Evolutionary conservation across 1,140 invertebrate genomes (phyloP).

Genomic region (Lepidurus couesii): DNA sequence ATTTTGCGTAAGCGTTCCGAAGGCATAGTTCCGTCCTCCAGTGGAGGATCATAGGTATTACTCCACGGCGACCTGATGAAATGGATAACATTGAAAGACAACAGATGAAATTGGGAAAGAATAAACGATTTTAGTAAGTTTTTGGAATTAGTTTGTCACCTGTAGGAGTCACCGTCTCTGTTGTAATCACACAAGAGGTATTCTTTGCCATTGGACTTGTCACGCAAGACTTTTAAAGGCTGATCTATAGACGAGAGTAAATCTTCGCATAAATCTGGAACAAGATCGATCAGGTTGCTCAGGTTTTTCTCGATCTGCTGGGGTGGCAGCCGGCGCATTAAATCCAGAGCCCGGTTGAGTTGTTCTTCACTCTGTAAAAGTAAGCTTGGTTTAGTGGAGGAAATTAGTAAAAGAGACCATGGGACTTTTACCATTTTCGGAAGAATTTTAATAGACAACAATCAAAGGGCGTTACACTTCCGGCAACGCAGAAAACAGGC

Average conservation of each 20-base stretch:
- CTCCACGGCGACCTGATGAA: conserved; percentile 91
- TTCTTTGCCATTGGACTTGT: conserved; percentile 90
- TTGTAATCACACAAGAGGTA: conserved; percentile 99
- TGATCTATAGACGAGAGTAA: conserved; percentile 96
- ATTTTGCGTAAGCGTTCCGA: conserved; percentile 90
- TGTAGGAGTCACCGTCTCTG: conserved; percentile 97
- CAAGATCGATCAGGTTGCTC: conserved; percentile 93
- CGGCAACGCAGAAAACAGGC: conserved; percentile 12
- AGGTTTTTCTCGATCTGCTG: conserved; percentile 99
- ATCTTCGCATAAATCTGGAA: conserved; percentile 92
- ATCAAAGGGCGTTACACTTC: conserved; percentile 21
- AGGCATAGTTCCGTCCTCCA: conserved; percentile 98
- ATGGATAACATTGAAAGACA: conserved; percentile 35
- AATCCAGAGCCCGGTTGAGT: conserved; percentile 96
- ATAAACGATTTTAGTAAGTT: not conserved
- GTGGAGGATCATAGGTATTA: conserved; percentile 93
- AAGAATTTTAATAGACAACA: conserved; percentile 20
- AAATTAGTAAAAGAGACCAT: not conserved
- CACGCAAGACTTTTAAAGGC: conserved; percentile 94
- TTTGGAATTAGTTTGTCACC: conserved; percentile 51
- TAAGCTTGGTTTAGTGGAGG: conserved; percentile 28
- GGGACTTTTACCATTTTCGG: conserved; percentile 8
- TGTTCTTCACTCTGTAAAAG: conserved; percentile 84
- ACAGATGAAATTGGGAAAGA: not conserved
- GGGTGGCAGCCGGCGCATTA: conserved; percentile 96